Base-by-base conservation (phyloP, 2,888 invertebrate species). In the Julus scanicus region DNA sequence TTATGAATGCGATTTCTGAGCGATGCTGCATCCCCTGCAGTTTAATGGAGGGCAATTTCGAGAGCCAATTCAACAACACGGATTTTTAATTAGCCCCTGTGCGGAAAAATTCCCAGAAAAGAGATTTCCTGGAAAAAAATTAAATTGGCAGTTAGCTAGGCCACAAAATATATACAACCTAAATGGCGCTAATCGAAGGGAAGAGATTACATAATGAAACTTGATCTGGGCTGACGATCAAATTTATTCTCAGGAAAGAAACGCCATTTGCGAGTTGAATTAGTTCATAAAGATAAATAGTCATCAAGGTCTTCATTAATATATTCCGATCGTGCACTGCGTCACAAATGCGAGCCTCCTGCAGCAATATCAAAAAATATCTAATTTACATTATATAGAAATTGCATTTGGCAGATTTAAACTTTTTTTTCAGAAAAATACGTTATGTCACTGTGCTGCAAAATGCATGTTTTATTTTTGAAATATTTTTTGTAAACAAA, bases 171-270 rank as follows among this genome's bases (percentile, higher is more conserved):
- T 9, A n/a, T 8, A 20, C 3, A 20, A 63, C 63, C 63, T 63
- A 63, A 63, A 63, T 20, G 20, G 63, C 20, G 20, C 63, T 63
- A 63, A 63, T 63, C 63, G 63, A 63, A 63, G 63, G 63, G 6
- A 63, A 63, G 63, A 63, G 63, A 63, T 63, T 63, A 63, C 20
- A 20, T 63, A 63, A 63, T 63, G 63, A 63, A 63, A 63, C 63
- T 63, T 20, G 63, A 63, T 63, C 63, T 63, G 63, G 63, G 20
- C 20, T 63, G 63, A 63, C 63, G 63, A 63, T 63, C 63, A 63
- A 63, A 63, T 63, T 63, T 20, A 63, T 63, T 63, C 63, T 20
- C 63, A 20, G 63, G 63, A 63, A n/a, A 63, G 63, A 63, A 63
- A 63, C 63, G 20, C 63, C 63, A 63, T 20, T 63, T 20, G 6